phyloP scores from a whole-genome alignment of 2,113 vertebrate species.

The Odobenus rosmarus region DNA sequence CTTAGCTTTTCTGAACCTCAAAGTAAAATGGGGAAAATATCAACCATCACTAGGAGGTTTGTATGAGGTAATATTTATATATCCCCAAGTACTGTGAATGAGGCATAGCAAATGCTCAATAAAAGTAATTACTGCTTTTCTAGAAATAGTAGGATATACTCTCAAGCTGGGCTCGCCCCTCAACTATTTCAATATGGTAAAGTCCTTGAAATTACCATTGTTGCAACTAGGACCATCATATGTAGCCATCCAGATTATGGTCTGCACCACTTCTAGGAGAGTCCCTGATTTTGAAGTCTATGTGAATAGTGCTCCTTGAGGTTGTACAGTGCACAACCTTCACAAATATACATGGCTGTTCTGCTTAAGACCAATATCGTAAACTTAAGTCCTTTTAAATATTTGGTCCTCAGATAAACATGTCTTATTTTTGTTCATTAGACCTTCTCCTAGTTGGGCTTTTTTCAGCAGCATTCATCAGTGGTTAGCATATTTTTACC shows the following conservation, averaged over 20 bases:
- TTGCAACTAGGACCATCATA: neutral
- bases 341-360: neutral
- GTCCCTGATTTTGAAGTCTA: neutral
- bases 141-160: neutral
- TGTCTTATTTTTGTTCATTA: neutral
- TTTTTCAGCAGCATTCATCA: neutral
- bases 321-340: neutral
- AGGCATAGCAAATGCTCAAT: neutral
- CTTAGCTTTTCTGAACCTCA: slow-evolving; percentile 29
- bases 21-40: neutral
- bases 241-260: neutral
- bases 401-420: neutral
- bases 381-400: neutral
- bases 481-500: neutral
- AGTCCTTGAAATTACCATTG: neutral
- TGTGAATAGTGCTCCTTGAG: neutral
- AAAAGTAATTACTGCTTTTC: slow-evolving; percentile 23
- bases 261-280: neutral
- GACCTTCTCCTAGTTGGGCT: neutral
- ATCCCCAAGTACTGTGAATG: neutral
- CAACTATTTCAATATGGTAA: neutral
- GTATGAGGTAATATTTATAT: neutral
- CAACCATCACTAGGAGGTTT: neutral
- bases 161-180: neutral
- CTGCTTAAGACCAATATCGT: neutral